Evolutionary conservation across 2,888 invertebrate genomes (phyloP).

Genomic region (Synergus umbraculus): DNA sequence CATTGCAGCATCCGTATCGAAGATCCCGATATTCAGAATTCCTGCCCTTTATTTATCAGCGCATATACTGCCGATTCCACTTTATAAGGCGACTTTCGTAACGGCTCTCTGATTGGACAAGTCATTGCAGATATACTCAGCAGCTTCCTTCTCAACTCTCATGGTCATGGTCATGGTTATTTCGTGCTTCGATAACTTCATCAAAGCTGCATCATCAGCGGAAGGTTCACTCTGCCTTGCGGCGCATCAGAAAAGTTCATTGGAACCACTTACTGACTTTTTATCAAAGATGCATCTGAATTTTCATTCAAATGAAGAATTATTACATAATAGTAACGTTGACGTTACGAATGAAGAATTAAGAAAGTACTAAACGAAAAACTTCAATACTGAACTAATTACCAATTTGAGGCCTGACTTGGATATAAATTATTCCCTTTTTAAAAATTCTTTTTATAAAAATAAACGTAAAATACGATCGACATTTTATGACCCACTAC

Average conservation of each 20-base stretch:
- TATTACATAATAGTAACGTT: neutral
- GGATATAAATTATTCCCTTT: neutral
- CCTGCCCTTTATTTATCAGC: slow-evolving; percentile 31
- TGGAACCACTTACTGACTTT: too few species aligned
- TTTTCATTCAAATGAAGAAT: neutral
- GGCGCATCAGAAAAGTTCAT: slow-evolving; percentile 16
- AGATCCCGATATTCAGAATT: slow-evolving; percentile 23
- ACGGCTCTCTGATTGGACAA: slow-evolving; percentile 47
- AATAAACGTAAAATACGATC: neutral
- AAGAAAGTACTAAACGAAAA: too few species aligned
- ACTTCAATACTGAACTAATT: too few species aligned
- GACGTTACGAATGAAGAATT: neutral
- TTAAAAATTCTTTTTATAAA: neutral
- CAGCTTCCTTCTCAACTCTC: slow-evolving; percentile 42
- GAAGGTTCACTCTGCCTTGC: neutral
- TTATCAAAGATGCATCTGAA: neutral
- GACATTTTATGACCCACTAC: too few species aligned
- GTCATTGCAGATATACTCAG: slow-evolving; percentile 51
- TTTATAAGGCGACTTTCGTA: slow-evolving; percentile 45
- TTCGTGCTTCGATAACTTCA: neutral
- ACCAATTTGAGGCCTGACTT: too few species aligned
- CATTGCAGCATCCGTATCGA: slow-evolving; percentile 15
- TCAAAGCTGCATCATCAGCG: slow-evolving; percentile 1
- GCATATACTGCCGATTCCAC: slow-evolving; percentile 35
- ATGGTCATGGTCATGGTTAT: slow-evolving; percentile 51